phyloP scores from a whole-genome alignment of 2,797 vertebrate genomes.

The Danionella dracula region DNA sequence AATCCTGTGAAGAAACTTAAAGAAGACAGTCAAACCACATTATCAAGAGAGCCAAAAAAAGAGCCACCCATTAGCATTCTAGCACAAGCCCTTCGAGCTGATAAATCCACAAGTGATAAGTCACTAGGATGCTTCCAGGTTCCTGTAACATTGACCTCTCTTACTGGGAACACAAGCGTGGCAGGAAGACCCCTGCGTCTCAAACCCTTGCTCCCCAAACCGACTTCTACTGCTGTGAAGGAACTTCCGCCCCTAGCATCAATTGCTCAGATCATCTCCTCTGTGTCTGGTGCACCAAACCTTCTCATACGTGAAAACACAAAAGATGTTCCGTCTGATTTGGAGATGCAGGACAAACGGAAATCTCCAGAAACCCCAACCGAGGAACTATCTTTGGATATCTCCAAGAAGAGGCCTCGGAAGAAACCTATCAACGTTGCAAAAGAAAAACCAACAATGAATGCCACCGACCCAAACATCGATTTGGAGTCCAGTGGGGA shows the following conservation, averaged over 20 bases:
- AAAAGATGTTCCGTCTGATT: conserved; percentile 10
- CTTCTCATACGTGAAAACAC: conserved; percentile 42
- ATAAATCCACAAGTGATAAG: conserved; percentile 57
- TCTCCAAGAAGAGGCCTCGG: conserved; percentile 70
- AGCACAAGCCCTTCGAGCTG: conserved; percentile 42
- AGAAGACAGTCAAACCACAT: conserved; percentile 24
- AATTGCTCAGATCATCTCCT: conserved; percentile 96
- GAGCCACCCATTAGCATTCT: conserved; percentile 53
- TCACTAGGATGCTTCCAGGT: conserved; percentile 64
- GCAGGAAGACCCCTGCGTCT: conserved; percentile 70
- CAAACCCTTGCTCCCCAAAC: conserved; percentile 83
- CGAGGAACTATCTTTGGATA: conserved; percentile 40
- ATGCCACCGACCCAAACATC: conserved; percentile 51
- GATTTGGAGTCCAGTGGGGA: conserved; percentile 95
- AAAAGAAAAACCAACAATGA: conserved; percentile 62
- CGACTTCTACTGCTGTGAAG: conserved; percentile 43
- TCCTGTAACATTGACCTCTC: conserved; percentile 53
- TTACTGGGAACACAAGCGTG: conserved; percentile 53
- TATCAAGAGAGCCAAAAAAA: conserved; percentile 62
- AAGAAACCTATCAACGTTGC: conserved; percentile 63
- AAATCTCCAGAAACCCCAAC: conserved; percentile 35
- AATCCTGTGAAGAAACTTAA: conserved; percentile 61
- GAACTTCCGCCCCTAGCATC: conserved; percentile 91
- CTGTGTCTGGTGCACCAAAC: conserved; percentile 82
- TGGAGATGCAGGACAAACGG: conserved; percentile 9